Conservation (phyloP, 2,888 invertebrate species). For the Exocentrus adspersus region DNA sequence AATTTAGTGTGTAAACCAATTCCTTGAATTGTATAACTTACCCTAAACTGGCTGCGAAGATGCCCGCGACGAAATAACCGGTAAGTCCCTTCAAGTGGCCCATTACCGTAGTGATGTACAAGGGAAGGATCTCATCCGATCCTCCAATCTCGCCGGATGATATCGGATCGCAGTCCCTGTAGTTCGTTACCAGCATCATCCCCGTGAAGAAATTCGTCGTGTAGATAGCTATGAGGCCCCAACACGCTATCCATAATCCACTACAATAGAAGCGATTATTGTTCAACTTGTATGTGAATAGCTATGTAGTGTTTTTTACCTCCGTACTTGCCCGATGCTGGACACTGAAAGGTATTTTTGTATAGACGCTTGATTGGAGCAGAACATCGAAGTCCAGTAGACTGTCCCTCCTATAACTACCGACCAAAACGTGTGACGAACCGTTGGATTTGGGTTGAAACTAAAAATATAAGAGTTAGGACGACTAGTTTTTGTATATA, state of each 20-base stretch:
- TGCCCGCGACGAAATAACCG: slow-evolving; percentile 94
- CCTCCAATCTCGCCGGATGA: slow-evolving; percentile 74
- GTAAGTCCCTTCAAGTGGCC: slow-evolving; percentile 81
- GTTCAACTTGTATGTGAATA: no score
- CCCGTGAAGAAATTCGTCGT: slow-evolving; percentile 90
- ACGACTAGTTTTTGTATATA: no score
- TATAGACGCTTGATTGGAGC: slow-evolving; percentile 93
- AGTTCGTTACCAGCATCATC: slow-evolving; percentile 83
- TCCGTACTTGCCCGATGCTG: slow-evolving; percentile 80
- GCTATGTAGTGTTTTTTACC: slow-evolving; percentile 61
- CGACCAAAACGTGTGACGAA: slow-evolving; percentile 91
- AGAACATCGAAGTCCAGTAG: slow-evolving; percentile 93
- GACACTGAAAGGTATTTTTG: slow-evolving; percentile 92
- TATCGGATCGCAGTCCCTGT: slow-evolving; percentile 87
- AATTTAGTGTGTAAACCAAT: slow-evolving; percentile 9
- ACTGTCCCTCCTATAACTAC: slow-evolving; percentile 88
- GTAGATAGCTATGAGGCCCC: slow-evolving; percentile 82
- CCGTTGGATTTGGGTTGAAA: slow-evolving; percentile 81
- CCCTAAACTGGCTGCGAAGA: slow-evolving; percentile 96
- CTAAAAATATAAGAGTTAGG: no score
- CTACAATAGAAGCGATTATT: no score
- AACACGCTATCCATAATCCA: slow-evolving; percentile 79
- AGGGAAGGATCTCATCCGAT: slow-evolving; percentile 85
- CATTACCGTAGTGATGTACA: slow-evolving; percentile 87
- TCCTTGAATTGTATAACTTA: slow-evolving; percentile 61